phyloP scores from a whole-genome alignment of 1,140 invertebrate species.

The Dolichoris vasculosae region DNA sequence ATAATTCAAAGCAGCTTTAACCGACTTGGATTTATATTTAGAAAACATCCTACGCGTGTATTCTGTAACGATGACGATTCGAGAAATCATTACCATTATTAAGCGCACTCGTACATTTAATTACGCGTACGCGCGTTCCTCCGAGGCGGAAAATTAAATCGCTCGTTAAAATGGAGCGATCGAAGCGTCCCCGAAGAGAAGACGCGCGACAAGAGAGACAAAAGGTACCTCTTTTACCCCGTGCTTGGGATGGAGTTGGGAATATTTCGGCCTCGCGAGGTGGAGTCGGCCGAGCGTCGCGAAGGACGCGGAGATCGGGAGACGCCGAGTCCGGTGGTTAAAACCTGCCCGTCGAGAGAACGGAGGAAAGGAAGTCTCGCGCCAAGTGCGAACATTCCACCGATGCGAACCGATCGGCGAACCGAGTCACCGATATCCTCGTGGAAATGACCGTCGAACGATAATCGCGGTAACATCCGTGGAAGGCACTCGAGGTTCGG shows the following conservation, averaged over 20 bases:
- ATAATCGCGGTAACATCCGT: neutral
- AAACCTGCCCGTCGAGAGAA: neutral
- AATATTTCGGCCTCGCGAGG: too few relatives aligned
- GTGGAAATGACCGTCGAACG: neutral
- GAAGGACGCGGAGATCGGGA: too few relatives aligned
- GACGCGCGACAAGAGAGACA: too few relatives aligned
- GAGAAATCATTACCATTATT: neutral
- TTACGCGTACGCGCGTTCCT: neutral
- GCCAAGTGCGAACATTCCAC: neutral
- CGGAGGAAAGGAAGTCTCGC: neutral
- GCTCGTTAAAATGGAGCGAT: too few relatives aligned
- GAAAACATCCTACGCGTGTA: neutral
- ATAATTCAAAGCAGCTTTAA: neutral
- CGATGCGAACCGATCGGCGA: too few relatives aligned
- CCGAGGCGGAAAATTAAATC: too few relatives aligned
- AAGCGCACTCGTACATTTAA: neutral
- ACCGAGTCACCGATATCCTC: too few relatives aligned
- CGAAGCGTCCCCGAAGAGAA: too few relatives aligned
- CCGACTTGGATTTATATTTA: neutral
- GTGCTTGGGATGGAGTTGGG: too few relatives aligned
- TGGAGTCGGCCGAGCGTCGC: too few relatives aligned
- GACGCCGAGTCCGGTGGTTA: neutral
- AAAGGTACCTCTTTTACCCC: too few relatives aligned
- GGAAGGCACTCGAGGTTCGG: neutral
- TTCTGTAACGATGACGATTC: neutral